Percentiles rank a stretch among this genome's conserved stretches.
Conservation (phyloP, 2,888 invertebrate genomes). For the Sabellastarte sp. region DNA sequence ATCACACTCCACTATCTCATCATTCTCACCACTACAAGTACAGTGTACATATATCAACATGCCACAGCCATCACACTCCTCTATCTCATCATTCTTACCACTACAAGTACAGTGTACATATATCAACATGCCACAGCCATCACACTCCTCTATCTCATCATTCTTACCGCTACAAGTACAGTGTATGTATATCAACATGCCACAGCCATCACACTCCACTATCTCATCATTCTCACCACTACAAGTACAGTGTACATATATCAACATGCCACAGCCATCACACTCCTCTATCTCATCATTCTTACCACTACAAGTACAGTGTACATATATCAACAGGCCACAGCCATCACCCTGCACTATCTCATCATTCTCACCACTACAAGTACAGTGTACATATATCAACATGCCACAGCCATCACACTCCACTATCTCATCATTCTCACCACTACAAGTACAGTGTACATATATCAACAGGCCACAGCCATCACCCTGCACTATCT, state of each 20-base stretch:
- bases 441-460: slow-evolving; percentile 60
- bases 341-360: slow-evolving; percentile 59
- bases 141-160: slow-evolving; percentile 23
- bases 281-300: slow-evolving; percentile 96
- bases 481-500: slow-evolving; percentile 95
- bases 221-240: no score
- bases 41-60: slow-evolving; percentile 90
- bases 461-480: slow-evolving; percentile 96
- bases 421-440: slow-evolving; percentile 90
- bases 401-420: slow-evolving; percentile 95
- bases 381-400: slow-evolving; percentile 78
- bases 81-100: slow-evolving; percentile 91
- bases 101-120: slow-evolving; percentile 62
- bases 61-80: slow-evolving; percentile 95
- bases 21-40: slow-evolving; percentile 61
- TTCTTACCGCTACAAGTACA: slow-evolving; percentile 21
- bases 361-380: slow-evolving; percentile 69
- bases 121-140: not conserved
- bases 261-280: slow-evolving; percentile 92
- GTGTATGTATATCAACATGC: slow-evolving; percentile 13
- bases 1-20: slow-evolving; percentile 97
- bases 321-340: not conserved
- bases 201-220: no score
- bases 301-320: slow-evolving; percentile 71
- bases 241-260: slow-evolving; percentile 75